A percentile compares a stretch with the other conserved stretches of the same genome.
Evolutionary conservation across 2,797 vertebrate genomes (phyloP).

Genomic region (Mormyrops attenuatus): DNA sequence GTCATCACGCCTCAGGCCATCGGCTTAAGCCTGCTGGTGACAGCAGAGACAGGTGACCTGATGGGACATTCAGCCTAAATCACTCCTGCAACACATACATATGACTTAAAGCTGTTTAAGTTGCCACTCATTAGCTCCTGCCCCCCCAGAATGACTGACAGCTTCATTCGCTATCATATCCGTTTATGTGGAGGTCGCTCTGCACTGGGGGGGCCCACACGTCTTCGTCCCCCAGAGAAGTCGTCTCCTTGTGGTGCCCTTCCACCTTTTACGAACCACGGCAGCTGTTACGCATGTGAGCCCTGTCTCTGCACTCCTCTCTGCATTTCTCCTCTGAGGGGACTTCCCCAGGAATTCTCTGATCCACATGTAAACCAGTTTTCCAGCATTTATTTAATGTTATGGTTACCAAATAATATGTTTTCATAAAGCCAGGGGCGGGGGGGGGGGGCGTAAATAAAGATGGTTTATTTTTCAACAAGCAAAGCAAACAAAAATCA

Average conservation of each 20-base stretch:
- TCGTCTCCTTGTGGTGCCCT: neutral
- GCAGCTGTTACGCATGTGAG: neutral
- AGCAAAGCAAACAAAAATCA: neutral
- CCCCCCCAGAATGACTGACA: constrained; percentile 23
- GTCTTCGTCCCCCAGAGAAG: neutral
- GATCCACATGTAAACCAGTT: neutral
- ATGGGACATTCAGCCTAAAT: neutral
- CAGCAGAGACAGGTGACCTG: neutral
- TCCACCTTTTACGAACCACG: neutral
- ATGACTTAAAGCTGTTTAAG: neutral
- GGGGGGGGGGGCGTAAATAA: neutral
- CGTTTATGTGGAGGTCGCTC: neutral
- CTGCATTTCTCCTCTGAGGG: neutral
- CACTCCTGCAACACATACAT: neutral
- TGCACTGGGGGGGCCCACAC: neutral
- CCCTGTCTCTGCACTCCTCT: neutral
- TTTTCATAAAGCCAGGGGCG: neutral
- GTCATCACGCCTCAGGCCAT: neutral
- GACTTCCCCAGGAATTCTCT: neutral
- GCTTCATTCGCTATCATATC: neutral
- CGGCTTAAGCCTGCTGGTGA: neutral
- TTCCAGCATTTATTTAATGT: neutral
- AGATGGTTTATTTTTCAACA: constrained; percentile 7
- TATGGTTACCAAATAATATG: neutral
- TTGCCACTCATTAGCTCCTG: neutral